Evolutionary conservation across 2,797 vertebrate genomes (phyloP), one percentile per base, ranked within the genome.

Genomic region (Ibycter americanus): DNA sequence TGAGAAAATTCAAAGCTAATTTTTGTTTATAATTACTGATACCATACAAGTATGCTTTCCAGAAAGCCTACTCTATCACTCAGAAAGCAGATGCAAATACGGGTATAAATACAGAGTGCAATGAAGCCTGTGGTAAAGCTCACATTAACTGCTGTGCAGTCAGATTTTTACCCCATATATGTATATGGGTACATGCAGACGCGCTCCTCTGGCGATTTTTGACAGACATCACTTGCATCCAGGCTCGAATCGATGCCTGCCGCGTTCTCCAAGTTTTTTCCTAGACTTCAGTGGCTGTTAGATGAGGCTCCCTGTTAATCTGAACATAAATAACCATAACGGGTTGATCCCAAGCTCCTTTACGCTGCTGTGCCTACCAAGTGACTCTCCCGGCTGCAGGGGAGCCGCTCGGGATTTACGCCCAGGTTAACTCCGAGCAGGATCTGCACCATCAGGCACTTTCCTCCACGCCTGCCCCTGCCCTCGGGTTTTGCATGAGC

Each of bases 31-130:
- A 67, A 92, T 86, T 89, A 68, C 87, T 42, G 79, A 86, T 67
- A 74, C 55, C 59, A 32, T 49, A 66, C 6, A 5, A 89, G 56
- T 55, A 63, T 83, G 65, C 91, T 31, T 89, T 72, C 61, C 72
- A 67, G 74, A 94, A 87, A 87, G 72, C 56, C 68, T 58, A 25
- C 68, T 78, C 85, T 52, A n/a, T 82, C 84, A 85, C 42, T 54
- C 87, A 71, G 76, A 89, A 85, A 88, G 90, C 79, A 91, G 68
- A 91, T 62, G 89, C 73, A 96, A 94, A 93, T 86, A 80, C 2
- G 54, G 47, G 62, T 71, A 67, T n/a, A 93, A 86, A 78, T 0
- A 56, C 7, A 1, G 84, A 91, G 44, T 31, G 61, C 76, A 76
- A 17, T 6, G 84, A 78, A 93, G 92, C 90, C 93, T 76, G 82